Evolutionary conservation across 2,888 invertebrate species (phyloP).

Genomic region (Scaptomyza reducta): DNA sequence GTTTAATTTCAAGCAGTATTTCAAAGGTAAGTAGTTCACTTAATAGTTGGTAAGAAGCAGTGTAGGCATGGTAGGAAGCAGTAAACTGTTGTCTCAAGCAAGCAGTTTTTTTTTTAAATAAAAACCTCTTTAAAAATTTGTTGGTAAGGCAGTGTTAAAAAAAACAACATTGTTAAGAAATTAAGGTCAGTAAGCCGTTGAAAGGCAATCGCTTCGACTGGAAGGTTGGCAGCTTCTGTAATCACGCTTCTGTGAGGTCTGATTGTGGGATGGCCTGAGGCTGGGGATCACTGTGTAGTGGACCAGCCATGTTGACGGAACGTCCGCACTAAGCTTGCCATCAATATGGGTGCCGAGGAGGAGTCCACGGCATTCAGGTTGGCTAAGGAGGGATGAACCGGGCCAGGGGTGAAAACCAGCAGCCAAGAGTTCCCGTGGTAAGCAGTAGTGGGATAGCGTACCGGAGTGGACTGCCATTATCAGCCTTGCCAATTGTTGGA

Average conservation of each 20-base stretch:
- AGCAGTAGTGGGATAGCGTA: constrained; percentile 99
- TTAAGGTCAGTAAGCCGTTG: neutral
- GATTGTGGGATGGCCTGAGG: constrained; percentile 96
- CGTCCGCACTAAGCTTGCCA: constrained; percentile 98
- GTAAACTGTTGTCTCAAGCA: neutral
- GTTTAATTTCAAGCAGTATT: neutral
- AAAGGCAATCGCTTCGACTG: constrained; percentile 85
- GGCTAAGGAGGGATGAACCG: constrained; percentile 98
- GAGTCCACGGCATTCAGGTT: constrained; percentile 94
- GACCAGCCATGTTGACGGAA: constrained; percentile 92
- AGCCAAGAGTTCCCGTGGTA: constrained; percentile 99
- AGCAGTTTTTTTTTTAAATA: neutral
- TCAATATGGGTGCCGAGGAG: constrained; percentile 96
- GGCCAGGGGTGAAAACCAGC: constrained; percentile 99
- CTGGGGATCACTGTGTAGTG: constrained; percentile 88
- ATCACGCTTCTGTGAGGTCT: constrained; percentile 98
- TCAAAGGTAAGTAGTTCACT: neutral
- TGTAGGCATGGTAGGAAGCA: neutral
- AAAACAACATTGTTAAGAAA: neutral
- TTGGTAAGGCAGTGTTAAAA: constrained; percentile 3
- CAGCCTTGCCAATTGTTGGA: constrained; percentile 93
- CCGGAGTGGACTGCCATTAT: constrained; percentile 95
- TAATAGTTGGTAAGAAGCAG: neutral
- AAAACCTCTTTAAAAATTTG: neutral
- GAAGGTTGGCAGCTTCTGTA: constrained; percentile 99